Percentiles rank a stretch among this genome's conserved stretches.
These are phyloP conservation scores for Emys orbicularis DNA, from an alignment of 2,797 vertebrate genomes.

Conservation along the genomic window DNA sequence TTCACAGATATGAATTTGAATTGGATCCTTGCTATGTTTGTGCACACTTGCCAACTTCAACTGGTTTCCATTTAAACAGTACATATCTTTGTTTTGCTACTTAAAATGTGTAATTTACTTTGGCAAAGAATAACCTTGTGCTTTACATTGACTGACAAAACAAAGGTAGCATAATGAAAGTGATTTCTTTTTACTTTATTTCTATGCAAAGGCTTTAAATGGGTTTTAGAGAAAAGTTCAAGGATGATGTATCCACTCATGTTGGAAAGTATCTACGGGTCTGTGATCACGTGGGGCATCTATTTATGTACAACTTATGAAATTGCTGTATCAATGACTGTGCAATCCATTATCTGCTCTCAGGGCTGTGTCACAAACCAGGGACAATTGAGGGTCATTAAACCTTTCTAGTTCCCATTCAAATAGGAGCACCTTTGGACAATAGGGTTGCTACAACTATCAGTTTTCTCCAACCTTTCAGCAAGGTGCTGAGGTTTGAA, in stretches of 20 bases:
- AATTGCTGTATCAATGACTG: neutral
- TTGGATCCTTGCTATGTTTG: constrained; percentile 16
- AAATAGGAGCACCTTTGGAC: neutral
- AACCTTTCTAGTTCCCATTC: neutral
- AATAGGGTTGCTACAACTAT: neutral
- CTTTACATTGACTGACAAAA: constrained; percentile 45
- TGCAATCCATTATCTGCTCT: neutral
- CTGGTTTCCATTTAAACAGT: constrained; percentile 13
- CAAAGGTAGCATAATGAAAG: constrained; percentile 46
- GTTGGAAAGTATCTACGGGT: rapidly evolving
- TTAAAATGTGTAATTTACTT: constrained; percentile 46
- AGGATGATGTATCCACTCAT: neutral
- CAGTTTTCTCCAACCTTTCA: neutral
- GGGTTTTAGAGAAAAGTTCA: neutral
- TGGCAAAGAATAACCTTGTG: constrained; percentile 16
- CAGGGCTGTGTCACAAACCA: neutral
- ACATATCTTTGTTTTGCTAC: constrained; percentile 27
- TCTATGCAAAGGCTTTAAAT: neutral
- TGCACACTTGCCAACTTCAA: constrained; percentile 12
- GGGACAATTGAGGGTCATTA: neutral
- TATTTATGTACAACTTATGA: neutral
- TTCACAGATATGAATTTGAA: constrained; percentile 24
- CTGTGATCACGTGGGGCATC: neutral
- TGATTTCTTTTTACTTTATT: constrained; percentile 48
- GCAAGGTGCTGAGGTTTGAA: neutral